Conservation (phyloP, 2,888 invertebrate genomes). For the Nephrotoma appendiculata region DNA sequence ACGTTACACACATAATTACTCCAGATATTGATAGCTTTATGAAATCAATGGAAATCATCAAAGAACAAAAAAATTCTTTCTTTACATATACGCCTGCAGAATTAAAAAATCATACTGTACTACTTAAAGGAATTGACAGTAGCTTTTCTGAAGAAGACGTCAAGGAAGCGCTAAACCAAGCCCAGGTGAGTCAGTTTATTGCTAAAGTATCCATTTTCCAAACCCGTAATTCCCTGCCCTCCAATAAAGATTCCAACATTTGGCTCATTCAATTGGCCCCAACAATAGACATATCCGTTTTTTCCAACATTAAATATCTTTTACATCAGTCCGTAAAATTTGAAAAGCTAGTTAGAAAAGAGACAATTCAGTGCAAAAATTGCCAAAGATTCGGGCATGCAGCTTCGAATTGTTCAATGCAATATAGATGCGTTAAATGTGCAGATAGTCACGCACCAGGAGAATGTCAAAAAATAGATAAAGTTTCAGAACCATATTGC, state of each 20-base stretch:
- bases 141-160: neutral
- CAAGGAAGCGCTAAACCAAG: neutral
- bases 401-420: neutral
- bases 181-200: neutral
- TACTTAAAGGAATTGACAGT: neutral
- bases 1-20: neutral
- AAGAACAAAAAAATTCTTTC: neutral
- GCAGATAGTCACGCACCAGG: neutral
- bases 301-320: neutral
- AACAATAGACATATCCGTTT: neutral
- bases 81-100: neutral
- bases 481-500: neutral
- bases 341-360: neutral
- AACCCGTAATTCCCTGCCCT: no score
- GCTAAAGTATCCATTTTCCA: no score
- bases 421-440: neutral
- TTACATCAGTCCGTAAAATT: neutral
- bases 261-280: neutral
- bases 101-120: neutral
- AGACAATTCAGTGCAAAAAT: neutral
- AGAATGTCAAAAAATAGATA: neutral
- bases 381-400: neutral
- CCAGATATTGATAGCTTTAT: neutral
- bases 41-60: neutral
- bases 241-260: neutral